Evolutionary conservation across 2,888 invertebrate genomes (phyloP).

Genomic region (Megastigmus dorsalis): DNA sequence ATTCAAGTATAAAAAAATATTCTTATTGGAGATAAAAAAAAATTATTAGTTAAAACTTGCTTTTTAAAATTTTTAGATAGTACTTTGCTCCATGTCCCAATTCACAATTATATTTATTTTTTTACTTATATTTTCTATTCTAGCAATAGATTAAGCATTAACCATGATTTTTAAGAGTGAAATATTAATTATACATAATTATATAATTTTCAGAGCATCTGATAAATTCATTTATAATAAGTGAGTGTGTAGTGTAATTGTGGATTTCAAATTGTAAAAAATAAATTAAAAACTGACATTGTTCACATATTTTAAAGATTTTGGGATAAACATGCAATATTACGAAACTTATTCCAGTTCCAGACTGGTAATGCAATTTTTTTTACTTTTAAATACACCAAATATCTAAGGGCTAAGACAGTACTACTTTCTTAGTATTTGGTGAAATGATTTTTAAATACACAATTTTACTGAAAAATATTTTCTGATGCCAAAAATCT

Average conservation of each 20-base stretch:
- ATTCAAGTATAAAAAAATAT: background rate
- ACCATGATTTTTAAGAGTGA: slow-evolving; percentile 1
- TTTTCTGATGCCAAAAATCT: slow-evolving; percentile 25
- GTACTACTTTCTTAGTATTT: slow-evolving; percentile 54
- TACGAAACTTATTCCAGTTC: slow-evolving; percentile 2
- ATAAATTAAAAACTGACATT: slow-evolving; percentile 21
- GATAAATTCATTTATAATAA: slow-evolving; percentile 10
- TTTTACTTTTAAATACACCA: slow-evolving; percentile 57
- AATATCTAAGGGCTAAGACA: slow-evolving; percentile 51
- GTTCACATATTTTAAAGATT: slow-evolving; percentile 8
- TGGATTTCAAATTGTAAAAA: slow-evolving; percentile 11
- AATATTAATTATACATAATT: no score
- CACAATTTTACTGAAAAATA: slow-evolving; percentile 55
- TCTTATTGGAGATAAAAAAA: background rate
- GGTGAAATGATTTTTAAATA: slow-evolving; percentile 54
- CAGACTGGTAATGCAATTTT: slow-evolving; percentile 33
- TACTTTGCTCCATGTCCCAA: background rate
- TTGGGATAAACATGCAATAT: slow-evolving; percentile 33
- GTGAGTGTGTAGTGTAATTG: slow-evolving; percentile 14
- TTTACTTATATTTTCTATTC: background rate
- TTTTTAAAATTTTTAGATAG: background rate
- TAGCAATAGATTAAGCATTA: background rate
- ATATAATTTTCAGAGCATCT: background rate
- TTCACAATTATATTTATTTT: background rate
- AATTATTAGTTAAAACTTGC: background rate